phyloP scores from a whole-genome alignment of 2,888 invertebrate genomes.

The Melieria picta region DNA sequence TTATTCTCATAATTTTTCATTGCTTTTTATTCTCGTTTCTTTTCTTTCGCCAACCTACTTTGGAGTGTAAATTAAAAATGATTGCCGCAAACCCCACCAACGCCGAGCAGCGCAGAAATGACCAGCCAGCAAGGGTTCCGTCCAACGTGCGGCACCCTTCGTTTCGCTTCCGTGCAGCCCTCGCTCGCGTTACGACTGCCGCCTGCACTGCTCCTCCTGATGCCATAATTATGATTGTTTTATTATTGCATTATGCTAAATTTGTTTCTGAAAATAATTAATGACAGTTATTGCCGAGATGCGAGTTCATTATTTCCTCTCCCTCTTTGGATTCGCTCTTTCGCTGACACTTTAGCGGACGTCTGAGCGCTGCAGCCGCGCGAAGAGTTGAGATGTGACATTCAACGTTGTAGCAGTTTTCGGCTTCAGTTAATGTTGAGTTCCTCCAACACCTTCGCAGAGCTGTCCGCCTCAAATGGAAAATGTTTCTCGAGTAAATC shows the following conservation, averaged over 20 bases:
- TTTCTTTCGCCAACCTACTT: conserved; percentile 1
- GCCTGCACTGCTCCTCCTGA: not conserved
- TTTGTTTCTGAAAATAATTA: conserved; percentile 24
- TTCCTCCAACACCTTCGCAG: too few relatives aligned
- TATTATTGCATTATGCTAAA: conserved; percentile 16
- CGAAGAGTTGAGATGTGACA: too few relatives aligned
- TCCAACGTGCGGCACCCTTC: not conserved
- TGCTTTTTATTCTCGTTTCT: not conserved
- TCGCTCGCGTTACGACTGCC: too few relatives aligned
- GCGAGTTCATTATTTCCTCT: not conserved
- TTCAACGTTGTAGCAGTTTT: too few relatives aligned
- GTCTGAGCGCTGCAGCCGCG: too few relatives aligned
- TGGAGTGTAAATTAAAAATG: conserved; percentile 28
- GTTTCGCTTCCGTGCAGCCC: not conserved
- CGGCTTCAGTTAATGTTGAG: too few relatives aligned
- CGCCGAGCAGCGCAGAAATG: not conserved
- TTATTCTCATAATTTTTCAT: too few relatives aligned
- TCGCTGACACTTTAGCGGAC: too few relatives aligned
- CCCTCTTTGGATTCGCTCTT: not conserved
- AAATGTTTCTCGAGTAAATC: too few relatives aligned
- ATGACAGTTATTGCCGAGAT: conserved; percentile 7
- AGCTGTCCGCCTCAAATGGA: too few relatives aligned
- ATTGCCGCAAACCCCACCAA: conserved; percentile 15
- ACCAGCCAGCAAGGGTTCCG: not conserved
- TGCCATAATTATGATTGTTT: conserved; percentile 15